These are phyloP conservation scores for Gryon sp. DNA, from an alignment of 1,140 invertebrate species.

Conservation along the genomic window DNA sequence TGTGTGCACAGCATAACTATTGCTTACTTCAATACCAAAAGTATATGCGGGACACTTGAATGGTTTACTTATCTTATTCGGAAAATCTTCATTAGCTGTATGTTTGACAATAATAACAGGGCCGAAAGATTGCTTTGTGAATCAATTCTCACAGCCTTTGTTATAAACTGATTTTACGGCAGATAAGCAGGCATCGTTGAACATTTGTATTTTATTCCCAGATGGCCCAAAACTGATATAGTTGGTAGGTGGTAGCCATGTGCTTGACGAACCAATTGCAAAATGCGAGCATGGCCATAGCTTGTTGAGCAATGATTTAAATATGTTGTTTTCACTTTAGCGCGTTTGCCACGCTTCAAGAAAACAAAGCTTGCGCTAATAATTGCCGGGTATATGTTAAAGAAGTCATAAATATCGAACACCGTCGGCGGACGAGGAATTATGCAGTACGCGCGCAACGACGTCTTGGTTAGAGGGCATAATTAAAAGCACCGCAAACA, in stretches of 20 bases:
- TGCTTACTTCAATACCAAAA: no score
- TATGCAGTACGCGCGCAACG: slow-evolving; percentile 31
- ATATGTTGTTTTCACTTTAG: slow-evolving; percentile 58
- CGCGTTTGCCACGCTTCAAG: slow-evolving; percentile 52
- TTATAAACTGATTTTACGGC: slow-evolving; percentile 38
- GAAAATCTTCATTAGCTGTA: slow-evolving; percentile 48
- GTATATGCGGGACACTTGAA: not conserved
- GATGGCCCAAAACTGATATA: slow-evolving; percentile 60
- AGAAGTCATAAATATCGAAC: slow-evolving; percentile 59
- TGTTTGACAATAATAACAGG: slow-evolving; percentile 47
- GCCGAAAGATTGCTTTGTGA: slow-evolving; percentile 47
- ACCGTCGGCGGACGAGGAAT: slow-evolving; percentile 33
- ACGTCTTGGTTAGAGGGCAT: slow-evolving; percentile 27
- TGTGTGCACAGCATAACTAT: no score
- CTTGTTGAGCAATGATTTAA: slow-evolving; percentile 43
- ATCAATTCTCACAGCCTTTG: slow-evolving; percentile 48
- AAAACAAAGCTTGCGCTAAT: slow-evolving; percentile 40
- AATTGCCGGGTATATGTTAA: slow-evolving; percentile 54
- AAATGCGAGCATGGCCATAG: slow-evolving; percentile 41
- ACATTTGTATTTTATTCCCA: slow-evolving; percentile 69
- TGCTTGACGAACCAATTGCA: slow-evolving; percentile 48
- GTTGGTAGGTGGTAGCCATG: slow-evolving; percentile 45
- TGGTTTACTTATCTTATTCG: slow-evolving; percentile 15
- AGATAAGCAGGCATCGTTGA: slow-evolving; percentile 52
- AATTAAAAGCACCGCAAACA: slow-evolving; percentile 53